These are phyloP conservation scores for Malurus cyaneus DNA, from an alignment of 2,113 vertebrate genomes.

Conservation along the genomic window DNA sequence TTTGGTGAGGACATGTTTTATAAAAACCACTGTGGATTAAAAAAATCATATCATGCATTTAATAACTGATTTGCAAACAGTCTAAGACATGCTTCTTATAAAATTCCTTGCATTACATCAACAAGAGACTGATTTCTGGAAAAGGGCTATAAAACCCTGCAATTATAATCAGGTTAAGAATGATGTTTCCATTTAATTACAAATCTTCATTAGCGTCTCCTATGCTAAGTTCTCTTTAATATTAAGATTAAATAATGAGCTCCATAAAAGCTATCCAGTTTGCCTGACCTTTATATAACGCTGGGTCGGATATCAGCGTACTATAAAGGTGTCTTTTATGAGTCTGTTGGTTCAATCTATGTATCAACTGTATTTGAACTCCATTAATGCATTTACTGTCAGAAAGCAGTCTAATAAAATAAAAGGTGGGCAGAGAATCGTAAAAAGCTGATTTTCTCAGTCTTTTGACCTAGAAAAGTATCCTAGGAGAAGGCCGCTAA, in stretches of 20 bases:
- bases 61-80: slow-evolving; percentile 46
- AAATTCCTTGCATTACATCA: slow-evolving; percentile 43
- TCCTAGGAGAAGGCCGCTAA: neutral
- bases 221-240: slow-evolving; percentile 69
- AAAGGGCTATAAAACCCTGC: slow-evolving; percentile 65
- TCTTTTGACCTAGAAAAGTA: slow-evolving; percentile 1
- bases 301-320: slow-evolving; percentile 52
- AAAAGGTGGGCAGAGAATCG: neutral
- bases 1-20: neutral
- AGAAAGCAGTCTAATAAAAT: neutral
- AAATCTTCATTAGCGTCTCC: slow-evolving; percentile 75
- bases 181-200: slow-evolving; percentile 75
- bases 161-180: slow-evolving; percentile 80
- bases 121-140: slow-evolving; percentile 62
- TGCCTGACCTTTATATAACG: slow-evolving; percentile 66
- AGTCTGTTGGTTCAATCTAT: slow-evolving; percentile 21
- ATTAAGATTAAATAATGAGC: slow-evolving; percentile 75
- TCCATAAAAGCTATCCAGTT: slow-evolving; percentile 67
- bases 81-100: slow-evolving; percentile 31
- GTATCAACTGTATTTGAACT: slow-evolving; percentile 42
- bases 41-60: slow-evolving; percentile 25
- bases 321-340: slow-evolving; percentile 31
- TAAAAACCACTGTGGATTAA: neutral
- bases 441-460: neutral
- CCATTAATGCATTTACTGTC: slow-evolving; percentile 10